Evolutionary conservation across 2,113 vertebrate genomes (phyloP), one percentile per base, ranked within the genome.

Genomic region (Pagrus major): DNA sequence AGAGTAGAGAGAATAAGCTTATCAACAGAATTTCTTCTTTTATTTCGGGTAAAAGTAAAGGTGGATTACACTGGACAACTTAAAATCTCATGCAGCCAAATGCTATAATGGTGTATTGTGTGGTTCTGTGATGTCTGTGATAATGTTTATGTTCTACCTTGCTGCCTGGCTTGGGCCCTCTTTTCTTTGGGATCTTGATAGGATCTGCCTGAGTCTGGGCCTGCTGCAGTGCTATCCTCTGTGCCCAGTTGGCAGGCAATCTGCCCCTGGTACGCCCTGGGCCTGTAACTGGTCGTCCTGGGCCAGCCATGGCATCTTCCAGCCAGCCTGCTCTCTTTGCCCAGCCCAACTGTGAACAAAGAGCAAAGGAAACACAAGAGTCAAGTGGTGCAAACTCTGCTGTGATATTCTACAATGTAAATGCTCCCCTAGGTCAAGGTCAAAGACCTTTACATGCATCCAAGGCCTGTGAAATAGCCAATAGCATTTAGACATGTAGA

Each of bases 141-240:
- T 5, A 23, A 27, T 61, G 12, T 51, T 23, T 23, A 10, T 51
- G 64, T 31, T 21, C 21, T 94, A 99, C 98, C 98, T 99, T 99
- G 94, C 96, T 98, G 90, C 98, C 98, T 79, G 97, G 98, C 91
- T 99, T 99, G 81, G 97, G 97, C 37, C 98, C 98, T 90, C 98
- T 96, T 94, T 99, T 99, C 95, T 98, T 99, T 94, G 98, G 97
- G 90, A 98, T 97, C 94, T 97, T 99, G 91, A 98, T 91, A 63
- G 96, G 94, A 89, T 97, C 96, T 81, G 75, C 84, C 65, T 93
- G 94, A 88, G 94, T 91, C 86, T 96, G 94, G 78, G 92, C 90
- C 80, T 96, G 94, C 84, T 97, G 97, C 71, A 96, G 92, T 86
- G 90, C 95, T 84, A 90, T 94, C 91, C 89, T 92, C 78, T 93